These are phyloP conservation scores for Globodera ellingtonae DNA, from an alignment of 1,140 invertebrate species.

Conservation along the genomic window DNA sequence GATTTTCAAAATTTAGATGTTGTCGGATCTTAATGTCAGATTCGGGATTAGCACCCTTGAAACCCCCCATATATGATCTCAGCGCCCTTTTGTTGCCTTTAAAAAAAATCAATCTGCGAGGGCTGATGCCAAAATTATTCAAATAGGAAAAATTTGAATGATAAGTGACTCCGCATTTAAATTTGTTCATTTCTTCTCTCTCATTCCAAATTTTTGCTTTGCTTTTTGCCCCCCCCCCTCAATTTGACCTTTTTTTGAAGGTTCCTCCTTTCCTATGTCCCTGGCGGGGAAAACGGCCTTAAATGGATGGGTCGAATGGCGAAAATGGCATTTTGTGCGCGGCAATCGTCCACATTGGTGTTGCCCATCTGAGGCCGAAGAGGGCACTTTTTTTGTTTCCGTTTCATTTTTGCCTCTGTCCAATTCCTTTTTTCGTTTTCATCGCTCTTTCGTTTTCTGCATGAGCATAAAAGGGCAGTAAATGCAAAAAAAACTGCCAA, in stretches of 20 bases:
- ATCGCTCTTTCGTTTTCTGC: not conserved
- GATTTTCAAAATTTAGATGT: no score
- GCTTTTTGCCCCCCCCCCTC: not conserved
- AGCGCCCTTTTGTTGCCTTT: no score
- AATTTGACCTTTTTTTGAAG: not conserved
- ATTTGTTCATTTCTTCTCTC: not conserved
- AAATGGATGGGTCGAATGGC: slow-evolving; percentile 29
- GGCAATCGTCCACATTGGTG: slow-evolving; percentile 18
- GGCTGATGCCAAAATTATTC: no score
- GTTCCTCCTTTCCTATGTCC: slow-evolving; percentile 19
- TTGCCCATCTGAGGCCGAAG: slow-evolving; percentile 18
- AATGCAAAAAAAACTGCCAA: not conserved
- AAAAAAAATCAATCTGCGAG: no score
- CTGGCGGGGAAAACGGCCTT: slow-evolving; percentile 18
- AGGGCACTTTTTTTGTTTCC: not conserved
- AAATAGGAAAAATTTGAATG: not conserved
- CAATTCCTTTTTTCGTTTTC: not conserved
- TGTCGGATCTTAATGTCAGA: no score
- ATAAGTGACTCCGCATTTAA: not conserved
- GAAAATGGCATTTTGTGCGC: slow-evolving; percentile 25
- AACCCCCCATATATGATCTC: no score
- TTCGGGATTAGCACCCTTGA: no score
- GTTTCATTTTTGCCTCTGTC: not conserved
- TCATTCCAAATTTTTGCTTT: not conserved
- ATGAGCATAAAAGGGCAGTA: not conserved